A percentile compares a stretch with the other conserved stretches of the same genome.
Evolutionary conservation across 1,140 invertebrate genomes (phyloP).

Genomic region (Drosophila grimshawi): DNA sequence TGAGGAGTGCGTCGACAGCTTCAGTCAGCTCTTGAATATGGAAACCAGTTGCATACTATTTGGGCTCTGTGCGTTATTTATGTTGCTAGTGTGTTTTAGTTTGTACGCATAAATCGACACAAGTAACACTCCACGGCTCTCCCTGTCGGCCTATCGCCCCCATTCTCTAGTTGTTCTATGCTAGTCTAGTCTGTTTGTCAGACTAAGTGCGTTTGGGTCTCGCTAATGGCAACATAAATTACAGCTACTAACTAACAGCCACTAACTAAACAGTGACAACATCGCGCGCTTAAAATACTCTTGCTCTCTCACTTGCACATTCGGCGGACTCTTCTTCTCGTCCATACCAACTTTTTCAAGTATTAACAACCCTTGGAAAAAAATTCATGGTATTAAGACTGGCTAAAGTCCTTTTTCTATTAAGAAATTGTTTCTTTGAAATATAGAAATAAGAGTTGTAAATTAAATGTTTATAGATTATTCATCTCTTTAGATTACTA

Average conservation of each 20-base stretch:
- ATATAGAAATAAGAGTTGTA: too few relatives aligned
- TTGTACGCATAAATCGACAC: constrained; percentile 61
- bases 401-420: too few relatives aligned
- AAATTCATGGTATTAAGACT: too few relatives aligned
- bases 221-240: constrained; percentile 79
- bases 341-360: not conserved
- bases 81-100: constrained; percentile 57
- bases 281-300: constrained; percentile 27
- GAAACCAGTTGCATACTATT: constrained; percentile 76
- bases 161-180: not conserved
- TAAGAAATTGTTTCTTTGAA: too few relatives aligned
- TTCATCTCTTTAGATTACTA: too few relatives aligned
- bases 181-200: not conserved
- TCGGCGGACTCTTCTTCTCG: not conserved
- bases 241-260: constrained; percentile 66
- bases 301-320: constrained; percentile 5
- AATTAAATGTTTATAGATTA: too few relatives aligned
- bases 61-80: constrained; percentile 56
- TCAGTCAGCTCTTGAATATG: constrained; percentile 44
- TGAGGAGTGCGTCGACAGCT: constrained; percentile 5
- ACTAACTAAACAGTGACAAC: constrained; percentile 65
- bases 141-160: not conserved
- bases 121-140: not conserved
- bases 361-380: too few relatives aligned
- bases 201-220: constrained; percentile 58